Percentiles rank a stretch among this genome's conserved stretches.
Evolutionary conservation across 1,140 invertebrate species (phyloP).

Genomic region (Penaeus indicus): DNA sequence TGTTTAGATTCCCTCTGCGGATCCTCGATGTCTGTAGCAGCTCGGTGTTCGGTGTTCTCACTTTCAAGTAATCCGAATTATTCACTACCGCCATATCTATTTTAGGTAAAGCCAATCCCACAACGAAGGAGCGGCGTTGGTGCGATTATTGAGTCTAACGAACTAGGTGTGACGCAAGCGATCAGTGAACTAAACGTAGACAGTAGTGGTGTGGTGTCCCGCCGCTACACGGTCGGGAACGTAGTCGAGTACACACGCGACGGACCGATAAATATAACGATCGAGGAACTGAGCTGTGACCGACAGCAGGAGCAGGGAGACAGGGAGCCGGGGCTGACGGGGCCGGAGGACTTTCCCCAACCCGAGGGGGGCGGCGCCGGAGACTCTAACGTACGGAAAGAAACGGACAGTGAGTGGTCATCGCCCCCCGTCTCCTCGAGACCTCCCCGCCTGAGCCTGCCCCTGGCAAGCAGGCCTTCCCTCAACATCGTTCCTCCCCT

Average conservation of each 20-base stretch:
- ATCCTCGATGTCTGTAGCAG: not conserved
- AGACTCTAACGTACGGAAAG: not conserved
- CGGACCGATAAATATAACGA: slow-evolving; percentile 30
- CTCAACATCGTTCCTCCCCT: slow-evolving; percentile 23
- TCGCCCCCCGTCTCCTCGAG: not conserved
- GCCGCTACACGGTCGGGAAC: slow-evolving; percentile 43
- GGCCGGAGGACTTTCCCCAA: not conserved
- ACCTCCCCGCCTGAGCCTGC: slow-evolving; percentile 36
- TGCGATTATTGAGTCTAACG: slow-evolving; percentile 4
- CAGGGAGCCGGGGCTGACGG: not conserved
- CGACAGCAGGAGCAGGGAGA: not conserved
- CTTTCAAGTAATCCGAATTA: not conserved
- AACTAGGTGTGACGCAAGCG: slow-evolving; percentile 25
- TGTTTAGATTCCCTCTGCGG: not conserved
- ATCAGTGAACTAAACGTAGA: slow-evolving; percentile 47
- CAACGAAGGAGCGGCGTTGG: slow-evolving; percentile 39
- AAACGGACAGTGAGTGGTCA: not conserved
- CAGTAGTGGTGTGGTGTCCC: slow-evolving; percentile 24
- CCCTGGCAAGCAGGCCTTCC: slow-evolving; percentile 9
- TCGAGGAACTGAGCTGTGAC: not conserved
- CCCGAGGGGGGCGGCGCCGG: not conserved
- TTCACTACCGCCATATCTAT: not conserved
- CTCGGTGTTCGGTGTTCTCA: slow-evolving; percentile 51
- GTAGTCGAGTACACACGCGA: slow-evolving; percentile 14
- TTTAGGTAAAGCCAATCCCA: slow-evolving; percentile 36